Evolutionary conservation across 2,888 invertebrate genomes (phyloP).

Genomic region (Coronaproctus castanopsis): DNA sequence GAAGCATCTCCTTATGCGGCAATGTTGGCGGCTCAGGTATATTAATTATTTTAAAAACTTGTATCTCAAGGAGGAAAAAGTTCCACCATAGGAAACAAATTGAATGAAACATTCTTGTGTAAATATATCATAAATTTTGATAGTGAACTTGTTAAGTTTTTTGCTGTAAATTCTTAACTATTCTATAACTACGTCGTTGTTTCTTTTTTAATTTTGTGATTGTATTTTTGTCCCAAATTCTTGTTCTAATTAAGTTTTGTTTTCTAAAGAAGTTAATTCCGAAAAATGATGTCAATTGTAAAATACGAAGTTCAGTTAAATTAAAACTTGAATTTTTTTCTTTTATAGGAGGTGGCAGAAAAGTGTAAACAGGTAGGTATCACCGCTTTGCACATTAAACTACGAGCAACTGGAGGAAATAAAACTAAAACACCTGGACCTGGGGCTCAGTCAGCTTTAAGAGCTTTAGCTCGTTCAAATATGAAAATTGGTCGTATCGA

Average conservation of each 20-base stretch:
- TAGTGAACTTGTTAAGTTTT: not conserved
- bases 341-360: constrained; percentile 81
- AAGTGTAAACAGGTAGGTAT: constrained; percentile 94
- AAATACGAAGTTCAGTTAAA: too few species aligned
- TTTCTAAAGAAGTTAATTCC: too few species aligned
- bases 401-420: constrained; percentile 96
- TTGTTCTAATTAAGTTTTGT: too few species aligned
- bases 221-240: too few species aligned
- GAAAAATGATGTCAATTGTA: too few species aligned
- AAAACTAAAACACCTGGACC: constrained; percentile 97
- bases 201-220: too few species aligned
- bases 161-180: not conserved
- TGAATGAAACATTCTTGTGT: not conserved
- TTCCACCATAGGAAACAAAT: constrained; percentile 20
- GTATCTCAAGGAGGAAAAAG: not conserved
- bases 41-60: constrained; percentile 13
- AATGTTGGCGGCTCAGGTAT: constrained; percentile 98
- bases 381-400: constrained; percentile 92
- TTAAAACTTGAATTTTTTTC: too few species aligned
- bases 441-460: constrained; percentile 91
- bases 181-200: too few species aligned
- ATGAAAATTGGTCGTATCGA: constrained; percentile 99
- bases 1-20: constrained; percentile 99
- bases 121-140: not conserved
- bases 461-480: constrained; percentile 92